Percentiles rank a stretch among this genome's conserved stretches.
Evolutionary conservation across 2,888 invertebrate genomes (phyloP).

Genomic region (Sinodicranocentrus sp.): DNA sequence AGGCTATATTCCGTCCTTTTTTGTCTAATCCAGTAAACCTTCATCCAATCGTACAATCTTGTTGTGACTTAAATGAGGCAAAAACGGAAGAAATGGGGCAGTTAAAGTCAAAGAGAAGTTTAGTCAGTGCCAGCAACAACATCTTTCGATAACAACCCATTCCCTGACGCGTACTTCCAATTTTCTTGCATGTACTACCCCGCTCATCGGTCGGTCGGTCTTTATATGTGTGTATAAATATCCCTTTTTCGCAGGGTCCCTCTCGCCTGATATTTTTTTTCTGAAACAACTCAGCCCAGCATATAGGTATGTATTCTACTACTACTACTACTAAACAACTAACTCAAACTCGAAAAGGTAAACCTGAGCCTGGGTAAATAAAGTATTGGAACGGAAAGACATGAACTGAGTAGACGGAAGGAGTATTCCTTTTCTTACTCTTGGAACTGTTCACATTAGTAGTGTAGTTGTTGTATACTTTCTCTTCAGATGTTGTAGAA

Average conservation of each 20-base stretch:
- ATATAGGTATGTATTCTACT: no score
- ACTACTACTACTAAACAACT: no score
- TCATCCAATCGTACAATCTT: conserved; percentile 60
- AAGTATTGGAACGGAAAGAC: conserved; percentile 64
- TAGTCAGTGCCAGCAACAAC: conserved; percentile 59
- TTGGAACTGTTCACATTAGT: conserved; percentile 16
- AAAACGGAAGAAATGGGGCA: conserved; percentile 66
- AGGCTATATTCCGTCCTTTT: conserved; percentile 22
- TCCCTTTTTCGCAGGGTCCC: no score
- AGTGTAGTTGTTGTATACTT: conserved; percentile 4
- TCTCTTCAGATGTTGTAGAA: neutral
- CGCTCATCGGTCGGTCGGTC: neutral
- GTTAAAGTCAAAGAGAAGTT: conserved; percentile 60
- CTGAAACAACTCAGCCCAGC: conserved; percentile 10
- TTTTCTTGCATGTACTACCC: conserved; percentile 45
- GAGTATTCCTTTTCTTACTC: conserved; percentile 27
- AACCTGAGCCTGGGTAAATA: conserved; percentile 39
- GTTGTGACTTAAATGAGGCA: conserved; percentile 67
- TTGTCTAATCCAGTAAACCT: conserved; percentile 62
- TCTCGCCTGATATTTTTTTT: neutral
- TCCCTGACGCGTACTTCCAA: conserved; percentile 56
- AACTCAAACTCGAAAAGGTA: conserved; percentile 11
- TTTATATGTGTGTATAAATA: neutral
- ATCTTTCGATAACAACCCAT: conserved; percentile 46
- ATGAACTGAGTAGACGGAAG: conserved; percentile 49